Evolutionary conservation across 2,797 vertebrate genomes (phyloP).

Genomic region (Sarcoramphus papa): DNA sequence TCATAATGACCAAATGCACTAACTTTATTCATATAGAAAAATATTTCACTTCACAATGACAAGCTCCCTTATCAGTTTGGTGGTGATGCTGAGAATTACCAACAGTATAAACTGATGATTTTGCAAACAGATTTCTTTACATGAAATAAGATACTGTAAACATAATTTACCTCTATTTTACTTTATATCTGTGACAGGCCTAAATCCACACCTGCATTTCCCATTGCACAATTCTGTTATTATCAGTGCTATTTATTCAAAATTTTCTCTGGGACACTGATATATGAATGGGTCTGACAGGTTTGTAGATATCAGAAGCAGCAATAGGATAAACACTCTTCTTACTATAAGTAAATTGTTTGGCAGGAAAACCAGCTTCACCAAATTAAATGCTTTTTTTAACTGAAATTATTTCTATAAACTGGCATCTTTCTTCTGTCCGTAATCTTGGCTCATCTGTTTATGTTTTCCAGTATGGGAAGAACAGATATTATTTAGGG

Average conservation of each 20-base stretch:
- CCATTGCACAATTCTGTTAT: background rate
- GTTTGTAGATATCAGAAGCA: background rate
- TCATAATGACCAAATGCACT: background rate
- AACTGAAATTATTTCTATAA: background rate
- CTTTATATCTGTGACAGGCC: background rate
- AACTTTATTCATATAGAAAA: background rate
- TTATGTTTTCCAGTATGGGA: background rate
- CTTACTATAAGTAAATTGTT: background rate
- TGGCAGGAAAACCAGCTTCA: background rate
- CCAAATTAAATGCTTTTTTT: background rate
- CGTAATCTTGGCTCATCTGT: background rate
- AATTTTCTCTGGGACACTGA: background rate
- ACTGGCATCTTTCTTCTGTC: background rate
- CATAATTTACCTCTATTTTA: background rate
- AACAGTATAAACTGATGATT: background rate
- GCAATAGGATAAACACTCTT: background rate
- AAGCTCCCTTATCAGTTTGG: background rate
- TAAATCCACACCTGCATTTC: background rate
- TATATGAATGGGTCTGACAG: accelerated
- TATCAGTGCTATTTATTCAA: background rate
- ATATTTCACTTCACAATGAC: background rate
- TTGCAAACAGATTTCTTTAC: background rate
- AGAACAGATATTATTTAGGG: background rate
- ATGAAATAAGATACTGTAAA: background rate
- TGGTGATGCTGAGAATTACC: background rate